Conservation (phyloP, 2,797 vertebrate genomes). For the Enteromius afrohamiltoni region DNA sequence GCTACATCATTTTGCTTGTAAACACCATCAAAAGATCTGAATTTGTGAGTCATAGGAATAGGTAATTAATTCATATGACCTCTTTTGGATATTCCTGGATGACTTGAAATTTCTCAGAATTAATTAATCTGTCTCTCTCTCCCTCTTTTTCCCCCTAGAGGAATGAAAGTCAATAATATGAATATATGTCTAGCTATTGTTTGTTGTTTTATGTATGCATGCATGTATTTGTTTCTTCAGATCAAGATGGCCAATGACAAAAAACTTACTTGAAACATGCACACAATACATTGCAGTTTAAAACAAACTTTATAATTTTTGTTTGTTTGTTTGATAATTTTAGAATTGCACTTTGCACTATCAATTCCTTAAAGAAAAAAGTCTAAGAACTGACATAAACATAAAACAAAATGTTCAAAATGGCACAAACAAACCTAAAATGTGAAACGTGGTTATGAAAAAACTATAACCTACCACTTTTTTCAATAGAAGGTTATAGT, state of each 20-base stretch:
- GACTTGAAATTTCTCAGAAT: constrained; percentile 15
- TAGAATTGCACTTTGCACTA: neutral
- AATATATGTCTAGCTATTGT: constrained; percentile 38
- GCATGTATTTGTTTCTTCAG: neutral
- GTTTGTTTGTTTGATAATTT: neutral
- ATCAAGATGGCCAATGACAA: neutral
- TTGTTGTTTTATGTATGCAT: neutral
- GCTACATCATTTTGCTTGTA: constrained; percentile 15
- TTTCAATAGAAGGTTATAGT: neutral
- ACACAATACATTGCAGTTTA: too few relatives aligned
- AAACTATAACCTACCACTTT: neutral
- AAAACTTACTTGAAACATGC: neutral
- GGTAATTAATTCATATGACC: constrained; percentile 33
- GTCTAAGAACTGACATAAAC: neutral
- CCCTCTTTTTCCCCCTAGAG: neutral
- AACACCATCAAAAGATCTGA: constrained; percentile 51
- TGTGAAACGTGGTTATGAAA: neutral
- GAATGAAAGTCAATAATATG: constrained; percentile 41
- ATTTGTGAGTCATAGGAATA: constrained; percentile 19
- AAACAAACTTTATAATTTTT: neutral
- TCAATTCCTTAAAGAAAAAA: neutral
- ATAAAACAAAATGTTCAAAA: neutral
- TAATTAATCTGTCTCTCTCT: constrained; percentile 6
- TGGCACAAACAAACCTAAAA: neutral
- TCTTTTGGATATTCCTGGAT: constrained; percentile 25